phyloP scores from a whole-genome alignment of 1,140 invertebrate genomes.

The Gryllus bimaculatus region DNA sequence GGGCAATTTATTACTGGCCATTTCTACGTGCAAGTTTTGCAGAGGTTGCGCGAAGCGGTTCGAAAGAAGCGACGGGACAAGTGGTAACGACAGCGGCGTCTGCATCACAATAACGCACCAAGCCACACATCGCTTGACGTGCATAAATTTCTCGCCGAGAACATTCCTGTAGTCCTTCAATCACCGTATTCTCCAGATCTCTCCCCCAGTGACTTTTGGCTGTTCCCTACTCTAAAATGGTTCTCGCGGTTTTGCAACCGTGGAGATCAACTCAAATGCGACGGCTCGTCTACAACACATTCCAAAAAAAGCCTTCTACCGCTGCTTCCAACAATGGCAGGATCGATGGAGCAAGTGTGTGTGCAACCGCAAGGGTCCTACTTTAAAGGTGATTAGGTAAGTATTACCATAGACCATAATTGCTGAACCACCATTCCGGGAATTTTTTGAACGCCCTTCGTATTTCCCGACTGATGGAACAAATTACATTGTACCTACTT shows the following conservation, averaged over 20 bases:
- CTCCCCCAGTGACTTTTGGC: slow-evolving; percentile 15
- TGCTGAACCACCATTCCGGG: no score
- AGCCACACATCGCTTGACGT: slow-evolving; percentile 15
- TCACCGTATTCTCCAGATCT: slow-evolving; percentile 14
- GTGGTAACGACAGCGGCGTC: neutral
- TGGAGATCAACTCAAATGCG: no score
- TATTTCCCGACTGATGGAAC: slow-evolving; percentile 18
- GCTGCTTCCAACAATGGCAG: no score
- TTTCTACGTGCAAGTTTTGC: slow-evolving; percentile 16
- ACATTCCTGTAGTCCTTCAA: slow-evolving; percentile 10
- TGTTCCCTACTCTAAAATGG: slow-evolving; percentile 15
- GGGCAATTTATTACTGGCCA: slow-evolving; percentile 19
- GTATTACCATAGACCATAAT: no score
- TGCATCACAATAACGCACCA: slow-evolving; percentile 17
- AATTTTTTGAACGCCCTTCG: slow-evolving; percentile 29
- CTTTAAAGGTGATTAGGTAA: no score
- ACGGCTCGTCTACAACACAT: no score
- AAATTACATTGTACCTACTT: no score
- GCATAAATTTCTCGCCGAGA: slow-evolving; percentile 11
- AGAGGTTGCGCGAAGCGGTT: slow-evolving; percentile 19
- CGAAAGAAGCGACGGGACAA: slow-evolving; percentile 19
- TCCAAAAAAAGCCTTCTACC: no score
- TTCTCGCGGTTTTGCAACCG: slow-evolving; percentile 14
- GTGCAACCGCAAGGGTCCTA: no score
- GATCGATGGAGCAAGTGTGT: no score